These are phyloP conservation scores for Auanema freiburgensis DNA, from an alignment of 2,888 invertebrate species.

Conservation along the genomic window DNA sequence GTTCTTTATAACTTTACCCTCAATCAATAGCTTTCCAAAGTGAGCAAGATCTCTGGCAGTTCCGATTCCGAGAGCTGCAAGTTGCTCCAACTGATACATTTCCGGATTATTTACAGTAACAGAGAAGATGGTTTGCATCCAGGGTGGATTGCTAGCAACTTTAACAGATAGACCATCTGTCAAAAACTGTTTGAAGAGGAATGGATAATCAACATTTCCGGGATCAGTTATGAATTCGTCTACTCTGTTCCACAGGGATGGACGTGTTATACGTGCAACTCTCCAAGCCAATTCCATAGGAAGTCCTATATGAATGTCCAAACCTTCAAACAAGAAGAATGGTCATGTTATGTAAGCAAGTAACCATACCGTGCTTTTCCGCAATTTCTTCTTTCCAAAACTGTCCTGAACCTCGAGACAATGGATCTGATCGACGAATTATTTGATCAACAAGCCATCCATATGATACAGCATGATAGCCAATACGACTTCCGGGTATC, in stretches of 20 bases:
- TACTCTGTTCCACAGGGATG: conserved; percentile 27
- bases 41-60: conserved; percentile 42
- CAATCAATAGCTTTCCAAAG: conserved; percentile 27
- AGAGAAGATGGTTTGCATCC: conserved; percentile 36
- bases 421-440: conserved; percentile 63
- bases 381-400: conserved; percentile 58
- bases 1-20: conserved; percentile 30
- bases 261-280: conserved; percentile 27
- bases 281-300: conserved; percentile 23
- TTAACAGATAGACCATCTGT: conserved; percentile 27
- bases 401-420: conserved; percentile 57
- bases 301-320: conserved; percentile 38
- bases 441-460: conserved; percentile 66
- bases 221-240: conserved; percentile 37
- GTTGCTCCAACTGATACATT: conserved; percentile 42
- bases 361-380: conserved; percentile 12
- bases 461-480: conserved; percentile 66
- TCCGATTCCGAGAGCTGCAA: conserved; percentile 42
- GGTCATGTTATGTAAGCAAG: too few relatives aligned
- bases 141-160: conserved; percentile 33
- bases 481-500: conserved; percentile 57
- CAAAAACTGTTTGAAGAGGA: conserved; percentile 24
- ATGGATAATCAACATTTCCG: conserved; percentile 36
- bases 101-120: conserved; percentile 51
- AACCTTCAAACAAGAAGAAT: conserved; percentile 9